Percentiles rank a stretch among this genome's conserved stretches.
These are phyloP conservation scores for Sinella curviseta DNA, from an alignment of 1,140 invertebrate species.

Conservation along the genomic window DNA sequence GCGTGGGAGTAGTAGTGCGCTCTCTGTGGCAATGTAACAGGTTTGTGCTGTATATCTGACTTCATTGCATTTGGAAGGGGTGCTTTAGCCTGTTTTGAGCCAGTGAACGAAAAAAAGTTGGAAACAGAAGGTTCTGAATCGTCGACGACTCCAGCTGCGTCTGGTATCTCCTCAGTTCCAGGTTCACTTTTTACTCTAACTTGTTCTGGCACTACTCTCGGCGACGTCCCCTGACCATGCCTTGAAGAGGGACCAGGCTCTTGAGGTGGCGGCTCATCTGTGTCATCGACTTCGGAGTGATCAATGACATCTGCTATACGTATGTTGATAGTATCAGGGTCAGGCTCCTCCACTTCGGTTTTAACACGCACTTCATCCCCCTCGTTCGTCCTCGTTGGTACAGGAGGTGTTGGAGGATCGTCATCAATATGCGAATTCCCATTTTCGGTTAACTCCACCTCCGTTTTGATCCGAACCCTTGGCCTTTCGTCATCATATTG, in stretches of 20 bases:
- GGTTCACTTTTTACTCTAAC: neutral
- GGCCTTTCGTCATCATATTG: neutral
- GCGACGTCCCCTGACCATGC: no score
- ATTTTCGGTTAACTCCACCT: neutral
- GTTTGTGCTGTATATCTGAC: neutral
- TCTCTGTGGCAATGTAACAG: neutral
- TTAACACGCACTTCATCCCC: no score
- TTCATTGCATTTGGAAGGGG: neutral
- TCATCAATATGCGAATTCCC: no score
- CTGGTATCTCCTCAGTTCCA: neutral
- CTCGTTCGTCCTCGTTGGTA: no score
- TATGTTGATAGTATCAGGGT: no score
- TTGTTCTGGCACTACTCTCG: no score
- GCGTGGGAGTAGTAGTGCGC: conserved; percentile 37
- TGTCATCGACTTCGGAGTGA: no score
- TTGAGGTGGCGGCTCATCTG: no score
- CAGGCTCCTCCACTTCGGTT: no score
- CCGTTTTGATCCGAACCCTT: neutral
- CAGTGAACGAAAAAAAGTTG: neutral
- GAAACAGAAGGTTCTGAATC: neutral
- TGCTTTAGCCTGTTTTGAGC: neutral
- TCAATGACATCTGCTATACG: no score
- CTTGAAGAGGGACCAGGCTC: no score
- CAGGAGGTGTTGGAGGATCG: no score
- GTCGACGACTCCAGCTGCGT: neutral